Evolutionary conservation across 2,888 invertebrate species (phyloP), one percentile per base, ranked within the genome.

Genomic region (Sarcophaga caerulescens): DNA sequence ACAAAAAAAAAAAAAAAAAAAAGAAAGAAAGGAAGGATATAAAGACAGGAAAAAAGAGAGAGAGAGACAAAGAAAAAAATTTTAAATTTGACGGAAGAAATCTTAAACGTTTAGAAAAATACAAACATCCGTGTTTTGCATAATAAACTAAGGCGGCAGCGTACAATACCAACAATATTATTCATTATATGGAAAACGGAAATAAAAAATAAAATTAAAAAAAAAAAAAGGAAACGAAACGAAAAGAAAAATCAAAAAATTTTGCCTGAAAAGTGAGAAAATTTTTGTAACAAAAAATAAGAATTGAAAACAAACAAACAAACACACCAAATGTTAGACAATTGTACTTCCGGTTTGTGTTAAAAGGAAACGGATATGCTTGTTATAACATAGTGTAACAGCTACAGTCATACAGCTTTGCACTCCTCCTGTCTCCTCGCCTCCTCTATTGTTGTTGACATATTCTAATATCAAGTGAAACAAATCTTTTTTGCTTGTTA

Each of bases 311-410:
- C 57, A 25, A 60, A 25, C 6, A 23, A 6, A 73, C 59, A n/a
- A 71, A 71, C 59, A 69, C 17, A 44, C 52, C 45, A 76, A 82
- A 60, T 59, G 66, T 74, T 14, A 75, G 75, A 81, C 35, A 68
- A 52, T 60, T 21, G 47, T 11, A 75, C 45, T 75, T 85, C 81
- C 87, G 81, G 21, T 80, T 85, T n/a, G 59, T 19, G 71, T 62
- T 75, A 80, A 70, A 52, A 83, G 85, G 81, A 81, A 84, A 74
- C 85, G 87, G 87, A 85, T 78, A 76, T 77, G 47, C 65, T 82
- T 80, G 80, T 83, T 85, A 52, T 12, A 4, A 81, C n/a, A 25
- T 66, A 66, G 81, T 68, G 12, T 65, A 60, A 74, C 60, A 71
- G 63, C 76, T 70, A 69, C 44, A 57, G 59, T 47, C 47, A 68